These are phyloP conservation scores for Myiothlypis coronata DNA, from an alignment of 2,797 vertebrate genomes.

Conservation along the genomic window DNA sequence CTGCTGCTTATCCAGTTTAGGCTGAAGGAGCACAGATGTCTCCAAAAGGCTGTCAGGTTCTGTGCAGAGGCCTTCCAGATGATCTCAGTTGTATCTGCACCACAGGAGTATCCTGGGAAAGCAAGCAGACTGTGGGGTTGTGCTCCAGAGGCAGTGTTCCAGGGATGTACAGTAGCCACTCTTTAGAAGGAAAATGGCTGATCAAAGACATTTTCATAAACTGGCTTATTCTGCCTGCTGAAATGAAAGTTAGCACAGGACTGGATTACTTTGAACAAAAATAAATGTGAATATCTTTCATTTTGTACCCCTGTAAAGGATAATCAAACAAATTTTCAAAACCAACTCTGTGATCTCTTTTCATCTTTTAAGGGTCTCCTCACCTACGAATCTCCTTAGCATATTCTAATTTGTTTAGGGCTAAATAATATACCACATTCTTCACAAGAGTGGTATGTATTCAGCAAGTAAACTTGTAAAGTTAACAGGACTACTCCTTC, in stretches of 20 bases:
- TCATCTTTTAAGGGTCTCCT: background rate
- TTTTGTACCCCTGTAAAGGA: background rate
- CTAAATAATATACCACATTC: background rate
- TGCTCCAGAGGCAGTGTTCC: background rate
- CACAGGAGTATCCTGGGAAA: rapidly evolving
- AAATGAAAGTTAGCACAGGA: background rate
- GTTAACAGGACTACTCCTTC: background rate
- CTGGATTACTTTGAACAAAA: background rate
- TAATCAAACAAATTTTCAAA: background rate
- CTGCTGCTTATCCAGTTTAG: background rate
- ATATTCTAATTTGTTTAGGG: background rate
- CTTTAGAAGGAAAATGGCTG: background rate
- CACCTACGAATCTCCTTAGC: background rate
- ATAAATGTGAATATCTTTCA: background rate
- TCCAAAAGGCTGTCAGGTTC: background rate
- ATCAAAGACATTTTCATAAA: background rate
- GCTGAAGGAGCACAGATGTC: background rate
- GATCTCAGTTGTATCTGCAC: background rate
- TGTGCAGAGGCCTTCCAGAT: background rate
- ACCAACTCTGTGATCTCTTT: background rate
- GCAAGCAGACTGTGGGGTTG: background rate
- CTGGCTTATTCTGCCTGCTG: background rate
- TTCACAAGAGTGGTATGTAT: background rate
- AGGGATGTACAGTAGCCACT: rapidly evolving
- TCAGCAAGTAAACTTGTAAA: background rate